These are phyloP conservation scores for Sphecodes monilicornis DNA, from an alignment of 2,888 invertebrate genomes.

Conservation along the genomic window DNA sequence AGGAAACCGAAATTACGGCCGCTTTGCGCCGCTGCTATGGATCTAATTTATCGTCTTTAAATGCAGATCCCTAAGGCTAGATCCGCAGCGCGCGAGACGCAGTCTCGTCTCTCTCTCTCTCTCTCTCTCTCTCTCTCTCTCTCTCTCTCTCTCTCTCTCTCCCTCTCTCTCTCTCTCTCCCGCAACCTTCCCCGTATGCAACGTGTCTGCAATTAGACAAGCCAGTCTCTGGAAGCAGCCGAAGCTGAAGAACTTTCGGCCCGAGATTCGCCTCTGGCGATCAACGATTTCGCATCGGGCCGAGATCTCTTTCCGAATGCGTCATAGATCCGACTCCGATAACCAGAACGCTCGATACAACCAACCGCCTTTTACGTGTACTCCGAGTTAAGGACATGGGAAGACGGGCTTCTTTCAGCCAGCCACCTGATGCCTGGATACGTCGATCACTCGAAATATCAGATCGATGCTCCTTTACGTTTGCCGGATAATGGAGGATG, in stretches of 20 bases:
- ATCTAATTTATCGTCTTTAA: conserved; percentile 79
- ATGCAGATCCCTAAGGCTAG: conserved; percentile 72
- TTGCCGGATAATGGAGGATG: conserved; percentile 53
- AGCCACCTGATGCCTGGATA: conserved; percentile 34
- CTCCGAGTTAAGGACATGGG: conserved; percentile 38
- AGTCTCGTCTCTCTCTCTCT: neutral
- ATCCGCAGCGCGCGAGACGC: neutral
- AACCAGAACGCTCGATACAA: conserved; percentile 55
- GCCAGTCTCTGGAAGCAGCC: conserved; percentile 71
- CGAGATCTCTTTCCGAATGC: conserved; percentile 72
- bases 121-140: too few species aligned
- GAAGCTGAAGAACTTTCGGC: conserved; percentile 48
- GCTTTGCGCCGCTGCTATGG: conserved; percentile 65
- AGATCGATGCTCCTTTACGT: conserved; percentile 35
- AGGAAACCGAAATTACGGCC: conserved; percentile 77
- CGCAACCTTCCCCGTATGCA: conserved; percentile 54
- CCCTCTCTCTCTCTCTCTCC: neutral
- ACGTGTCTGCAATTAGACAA: conserved; percentile 69
- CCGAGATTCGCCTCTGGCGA: conserved; percentile 60
- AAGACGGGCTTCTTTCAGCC: conserved; percentile 43
- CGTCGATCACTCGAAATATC: conserved; percentile 54
- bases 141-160: neutral
- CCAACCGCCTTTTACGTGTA: conserved; percentile 54
- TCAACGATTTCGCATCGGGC: conserved; percentile 67
- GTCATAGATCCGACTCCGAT: conserved; percentile 73